Evolutionary conservation across 1,140 invertebrate species (phyloP).

Genomic region (Sesamia nonagrioides): DNA sequence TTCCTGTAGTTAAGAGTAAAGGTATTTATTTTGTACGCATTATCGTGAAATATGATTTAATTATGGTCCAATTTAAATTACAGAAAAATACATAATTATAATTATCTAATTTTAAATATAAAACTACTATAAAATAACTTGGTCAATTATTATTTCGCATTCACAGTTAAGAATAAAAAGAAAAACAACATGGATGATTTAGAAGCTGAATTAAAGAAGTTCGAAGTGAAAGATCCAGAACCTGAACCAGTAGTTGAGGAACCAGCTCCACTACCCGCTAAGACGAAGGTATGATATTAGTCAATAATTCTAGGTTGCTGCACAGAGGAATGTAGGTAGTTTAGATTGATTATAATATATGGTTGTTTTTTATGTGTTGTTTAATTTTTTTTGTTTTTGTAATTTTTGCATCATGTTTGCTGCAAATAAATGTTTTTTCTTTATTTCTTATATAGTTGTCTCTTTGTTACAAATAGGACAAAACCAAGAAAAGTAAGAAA

Average conservation of each 20-base stretch:
- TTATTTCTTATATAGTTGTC: conserved; percentile 13
- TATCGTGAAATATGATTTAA: too few relatives aligned
- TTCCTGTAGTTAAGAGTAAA: conserved; percentile 74
- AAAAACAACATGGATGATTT: conserved; percentile 81
- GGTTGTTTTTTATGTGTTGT: background rate
- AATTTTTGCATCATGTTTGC: too few relatives aligned
- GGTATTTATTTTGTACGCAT: conserved; percentile 46
- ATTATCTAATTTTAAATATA: background rate
- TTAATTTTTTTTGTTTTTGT: too few relatives aligned
- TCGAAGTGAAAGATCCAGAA: conserved; percentile 75
- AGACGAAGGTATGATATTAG: conserved; percentile 56
- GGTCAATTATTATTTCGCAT: conserved; percentile 4
- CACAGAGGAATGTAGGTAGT: too few relatives aligned
- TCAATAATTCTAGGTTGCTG: background rate
- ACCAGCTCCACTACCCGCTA: conserved; percentile 44
- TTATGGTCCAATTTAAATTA: background rate
- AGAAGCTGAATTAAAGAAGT: conserved; percentile 81
- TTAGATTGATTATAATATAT: too few relatives aligned
- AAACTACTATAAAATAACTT: too few relatives aligned
- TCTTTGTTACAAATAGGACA: conserved; percentile 51
- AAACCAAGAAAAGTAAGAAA: conserved; percentile 61
- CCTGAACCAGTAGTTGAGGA: conserved; percentile 47
- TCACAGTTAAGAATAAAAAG: conserved; percentile 71
- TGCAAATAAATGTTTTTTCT: too few relatives aligned
- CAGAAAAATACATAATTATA: background rate